These are phyloP conservation scores for Sturnus vulgaris DNA, from an alignment of 2,113 vertebrate species.

Conservation along the genomic window DNA sequence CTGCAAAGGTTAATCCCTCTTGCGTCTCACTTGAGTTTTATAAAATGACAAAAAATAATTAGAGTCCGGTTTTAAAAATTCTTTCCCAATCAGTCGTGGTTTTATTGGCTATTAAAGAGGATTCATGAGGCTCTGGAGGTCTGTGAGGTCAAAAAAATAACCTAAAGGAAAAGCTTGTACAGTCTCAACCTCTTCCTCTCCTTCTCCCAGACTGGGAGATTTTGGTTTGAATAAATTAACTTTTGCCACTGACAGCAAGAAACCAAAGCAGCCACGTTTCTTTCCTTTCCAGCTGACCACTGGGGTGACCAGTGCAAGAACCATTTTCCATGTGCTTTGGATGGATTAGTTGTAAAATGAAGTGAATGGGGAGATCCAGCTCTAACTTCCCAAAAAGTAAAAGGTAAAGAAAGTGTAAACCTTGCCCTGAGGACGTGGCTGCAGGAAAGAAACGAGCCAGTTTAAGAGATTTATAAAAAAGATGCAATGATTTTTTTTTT, in stretches of 20 bases:
- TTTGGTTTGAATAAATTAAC: background rate
- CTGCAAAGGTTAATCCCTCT: background rate
- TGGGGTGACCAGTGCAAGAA: background rate
- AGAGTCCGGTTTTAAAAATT: background rate
- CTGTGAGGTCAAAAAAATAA: background rate
- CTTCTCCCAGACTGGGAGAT: background rate
- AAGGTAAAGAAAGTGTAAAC: background rate
- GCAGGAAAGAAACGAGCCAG: background rate
- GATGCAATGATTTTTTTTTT: background rate
- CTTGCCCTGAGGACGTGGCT: background rate
- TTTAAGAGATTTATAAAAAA: too few relatives aligned
- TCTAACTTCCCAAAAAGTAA: background rate
- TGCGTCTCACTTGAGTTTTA: background rate
- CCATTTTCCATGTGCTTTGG: background rate
- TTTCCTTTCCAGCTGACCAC: background rate
- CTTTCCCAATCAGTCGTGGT: rapidly evolving
- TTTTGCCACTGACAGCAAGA: background rate
- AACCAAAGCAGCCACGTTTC: background rate
- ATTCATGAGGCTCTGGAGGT: background rate
- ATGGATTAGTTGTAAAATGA: background rate
- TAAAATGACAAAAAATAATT: background rate
- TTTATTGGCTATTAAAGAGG: background rate
- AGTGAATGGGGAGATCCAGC: background rate
- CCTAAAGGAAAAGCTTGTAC: background rate
- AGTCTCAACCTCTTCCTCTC: background rate